Base-by-base conservation (phyloP, 2,113 vertebrate genomes). In the Centropus bengalensis region DNA sequence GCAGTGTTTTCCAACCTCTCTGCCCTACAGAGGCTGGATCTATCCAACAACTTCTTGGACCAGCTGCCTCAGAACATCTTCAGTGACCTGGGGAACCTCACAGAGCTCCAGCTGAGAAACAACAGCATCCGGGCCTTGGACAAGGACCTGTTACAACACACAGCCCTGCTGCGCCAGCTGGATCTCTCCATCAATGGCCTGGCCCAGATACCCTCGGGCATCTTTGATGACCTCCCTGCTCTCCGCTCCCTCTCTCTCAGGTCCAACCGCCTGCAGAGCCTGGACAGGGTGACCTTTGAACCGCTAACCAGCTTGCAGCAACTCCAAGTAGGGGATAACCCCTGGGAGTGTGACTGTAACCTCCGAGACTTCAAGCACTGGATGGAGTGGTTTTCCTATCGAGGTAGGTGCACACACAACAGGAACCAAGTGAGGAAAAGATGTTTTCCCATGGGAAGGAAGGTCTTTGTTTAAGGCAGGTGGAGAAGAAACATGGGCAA, bases 271-370 rank as follows among this genome's bases (percentile, higher is more conserved):
- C 98, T 99, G 94, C 98, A 99, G 79, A 99, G 97, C 87, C 98
- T 99, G 96, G 99, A 99, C 95, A 98, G 99, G 96, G 98, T 98
- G 85, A 99, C 99, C 13, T 99, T 99, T 19, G 99, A 99, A 95
- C 99, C 99, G 1, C 97, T 99, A 7, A 97, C 97, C 49, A 98
- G 98, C 96, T 98, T 99, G 56, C 99, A 99, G 97, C 98, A 98
- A 33, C 98, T 99, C 90, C 98, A 99, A 94, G 97, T 99, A 12
- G 99, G 99, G 69, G 99, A 99, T 33, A 99, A 99, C 93, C 99
- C 99, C 62, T 99, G 99, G 99, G 99, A 99, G 87, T 99, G 99
- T 3, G 99, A 99, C 97, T 99, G 99, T 97, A 99, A 99, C 97
- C 98, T 99, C 47, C 98, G 99, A 2, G 99, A 99, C 87, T 99